Conservation (phyloP, 2,113 vertebrate species). For the Aldabrachelys gigantea region DNA sequence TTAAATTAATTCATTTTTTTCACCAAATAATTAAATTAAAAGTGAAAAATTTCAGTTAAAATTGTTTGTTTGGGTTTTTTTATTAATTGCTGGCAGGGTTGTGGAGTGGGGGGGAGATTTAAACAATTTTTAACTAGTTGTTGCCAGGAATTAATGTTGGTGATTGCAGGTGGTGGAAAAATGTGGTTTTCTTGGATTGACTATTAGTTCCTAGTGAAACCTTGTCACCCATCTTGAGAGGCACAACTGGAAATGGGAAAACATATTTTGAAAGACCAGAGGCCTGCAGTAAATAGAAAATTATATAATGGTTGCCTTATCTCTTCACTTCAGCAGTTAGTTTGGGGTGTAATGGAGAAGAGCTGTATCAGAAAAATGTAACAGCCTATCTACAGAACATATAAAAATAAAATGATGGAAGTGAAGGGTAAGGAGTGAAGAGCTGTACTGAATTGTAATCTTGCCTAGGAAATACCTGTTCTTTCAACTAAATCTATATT, state of each 20-base stretch:
- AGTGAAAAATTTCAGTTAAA: not conserved
- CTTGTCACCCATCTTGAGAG: not conserved
- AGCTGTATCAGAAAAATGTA: not conserved
- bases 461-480: not conserved
- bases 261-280: not conserved
- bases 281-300: not conserved
- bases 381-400: not conserved
- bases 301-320: not conserved
- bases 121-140: not conserved
- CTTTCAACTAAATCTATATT: not conserved
- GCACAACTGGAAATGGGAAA: not conserved
- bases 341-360: not conserved
- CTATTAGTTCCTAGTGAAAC: not conserved
- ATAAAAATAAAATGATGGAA: not conserved
- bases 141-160: not conserved
- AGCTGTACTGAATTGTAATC: not conserved
- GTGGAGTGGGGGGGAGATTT: not conserved
- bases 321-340: not conserved
- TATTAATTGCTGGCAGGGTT: not conserved
- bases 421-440: not conserved
- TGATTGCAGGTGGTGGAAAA: not conserved
- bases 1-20: not conserved
- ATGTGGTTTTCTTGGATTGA: not conserved
- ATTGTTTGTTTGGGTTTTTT: fast-evolving
- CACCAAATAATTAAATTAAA: not conserved